Base-by-base conservation (phyloP, 2,888 invertebrate genomes). In the Drosophila maculinotata region DNA sequence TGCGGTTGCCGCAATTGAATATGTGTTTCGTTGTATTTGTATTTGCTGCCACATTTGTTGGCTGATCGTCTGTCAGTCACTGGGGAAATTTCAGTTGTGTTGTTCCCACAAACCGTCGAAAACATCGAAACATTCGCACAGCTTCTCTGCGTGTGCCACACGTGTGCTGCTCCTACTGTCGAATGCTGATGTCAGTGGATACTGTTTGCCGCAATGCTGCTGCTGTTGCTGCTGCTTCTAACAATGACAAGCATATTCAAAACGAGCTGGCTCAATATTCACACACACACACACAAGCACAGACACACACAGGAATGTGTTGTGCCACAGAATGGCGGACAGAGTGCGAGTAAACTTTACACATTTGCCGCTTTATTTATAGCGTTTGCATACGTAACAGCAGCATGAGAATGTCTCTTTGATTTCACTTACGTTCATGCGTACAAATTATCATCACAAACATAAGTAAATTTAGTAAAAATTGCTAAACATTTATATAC, bases 181-280 rank as follows among this genome's bases (percentile, higher is more conserved):
- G 82, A 70, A 73, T 76, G 70, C 74, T 60, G 67, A 79, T 68
- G 77, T 54, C 72, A 66, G 56, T 63, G 68, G 52, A 73, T 81
- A 62, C 65, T 64, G 62, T 62, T 67, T 75, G 75, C 64, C 76
- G 66, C 75, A 77, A 25, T 76, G 73, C 70, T 56, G 62, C 59
- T 64, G 31, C 79, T 60, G 12, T 12, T 6, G 20, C 20, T 20
- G 20, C 20, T 51, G 73, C 54, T 67, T 23, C 79, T 56, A 74
- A 79, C 83, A 84, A 81, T 79, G 84, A 72, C 84, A 83, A 77
- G 66, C 82, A 85, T 68, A 84, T 79, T 79, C 77, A 71, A 76
- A 84, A 64, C 71, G 70, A 47, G 49, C 53, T 67, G 38, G 14
- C 39, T 33, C 47, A 26, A 33, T 44, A 56, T 30, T n/a, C 57